Percentiles rank a stretch among this genome's conserved stretches.
Conservation (phyloP, 1,140 invertebrate species). For the Drosophila littoralis region DNA sequence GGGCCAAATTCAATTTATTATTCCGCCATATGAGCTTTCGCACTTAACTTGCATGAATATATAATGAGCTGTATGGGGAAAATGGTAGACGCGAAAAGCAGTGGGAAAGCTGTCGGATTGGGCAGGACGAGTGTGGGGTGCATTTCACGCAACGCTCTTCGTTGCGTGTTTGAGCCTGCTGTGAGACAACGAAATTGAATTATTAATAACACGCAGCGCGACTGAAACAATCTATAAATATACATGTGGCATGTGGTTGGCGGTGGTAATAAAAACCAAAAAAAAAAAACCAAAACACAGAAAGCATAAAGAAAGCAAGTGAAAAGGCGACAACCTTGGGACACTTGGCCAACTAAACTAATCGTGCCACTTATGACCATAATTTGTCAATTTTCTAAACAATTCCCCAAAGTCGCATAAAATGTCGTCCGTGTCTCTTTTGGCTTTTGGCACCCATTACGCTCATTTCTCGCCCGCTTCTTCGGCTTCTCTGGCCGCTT, state of each 20-base stretch:
- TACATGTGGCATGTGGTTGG: constrained; percentile 6
- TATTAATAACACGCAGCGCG: constrained; percentile 75
- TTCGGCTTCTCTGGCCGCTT: background rate
- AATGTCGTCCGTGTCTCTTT: constrained; percentile 54
- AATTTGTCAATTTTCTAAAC: constrained; percentile 82
- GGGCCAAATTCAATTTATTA: constrained; percentile 76
- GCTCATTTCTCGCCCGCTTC: constrained; percentile 41
- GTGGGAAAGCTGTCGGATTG: background rate
- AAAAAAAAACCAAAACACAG: background rate
- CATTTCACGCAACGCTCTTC: constrained; percentile 12
- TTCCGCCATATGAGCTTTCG: constrained; percentile 78
- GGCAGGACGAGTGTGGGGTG: background rate
- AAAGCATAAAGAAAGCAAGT: background rate
- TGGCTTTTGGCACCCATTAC: constrained; percentile 77
- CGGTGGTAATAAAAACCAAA: background rate
- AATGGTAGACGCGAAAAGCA: constrained; percentile 12
- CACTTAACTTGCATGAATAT: constrained; percentile 81
- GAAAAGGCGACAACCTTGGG: constrained; percentile 57
- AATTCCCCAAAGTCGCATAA: constrained; percentile 73
- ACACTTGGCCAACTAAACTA: constrained; percentile 54
- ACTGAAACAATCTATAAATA: constrained; percentile 35
- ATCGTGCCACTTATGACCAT: constrained; percentile 76
- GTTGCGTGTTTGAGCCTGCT: constrained; percentile 62
- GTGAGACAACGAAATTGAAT: constrained; percentile 70
- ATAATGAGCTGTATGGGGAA: constrained; percentile 58